Evolutionary conservation across 1,140 invertebrate species (phyloP), one percentile per base, ranked within the genome.

Genomic region (Macrosteles quadrilineatus): DNA sequence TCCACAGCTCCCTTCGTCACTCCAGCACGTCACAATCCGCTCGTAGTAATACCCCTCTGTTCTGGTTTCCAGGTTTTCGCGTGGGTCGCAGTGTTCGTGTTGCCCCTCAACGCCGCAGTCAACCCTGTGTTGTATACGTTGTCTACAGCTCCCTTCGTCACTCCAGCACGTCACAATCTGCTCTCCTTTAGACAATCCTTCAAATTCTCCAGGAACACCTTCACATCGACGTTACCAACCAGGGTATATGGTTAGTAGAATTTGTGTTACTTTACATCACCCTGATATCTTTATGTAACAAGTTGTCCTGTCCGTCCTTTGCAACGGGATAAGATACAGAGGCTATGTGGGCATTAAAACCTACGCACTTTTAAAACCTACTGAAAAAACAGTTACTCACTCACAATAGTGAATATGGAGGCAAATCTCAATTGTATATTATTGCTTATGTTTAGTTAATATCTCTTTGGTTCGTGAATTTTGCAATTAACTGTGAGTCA

Each of bases 121-220:
- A 86, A 87, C 73, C 85, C 85, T 0, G 78, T 86, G 0, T 76
- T 87, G 0, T 87, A 87, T 75, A 87, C 85, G 4, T 73, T 87
- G 2, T 84, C 83, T 0, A 81, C 80, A 2, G 75, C 78, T 2
- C 78, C 78, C 6, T 80, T 80, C 68, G 68, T 76, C 12, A 74
- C 67, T 12, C 73, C 73, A 14, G 73, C 71, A 23, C 68, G 72
- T 12, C 66, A 71, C 25, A 43, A 71, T 29, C 64, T 74, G 21
- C 59, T 72, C 21, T 31, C 68, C 12, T 74, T 74, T 47, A 50
- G 73, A 12, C 45, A 68, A 29, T 73, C 64, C 27, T 71, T 25
- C 50, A 71, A 69, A 23, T 30, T 69, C 25, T 69, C 68, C 19
- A 31, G 68, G 25, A 62, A 36, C 32, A 69, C 55, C 21, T 32